Percentiles rank a stretch among this genome's conserved stretches.
Evolutionary conservation across 2,797 vertebrate species (phyloP).

Genomic region (Vultur gryphus): DNA sequence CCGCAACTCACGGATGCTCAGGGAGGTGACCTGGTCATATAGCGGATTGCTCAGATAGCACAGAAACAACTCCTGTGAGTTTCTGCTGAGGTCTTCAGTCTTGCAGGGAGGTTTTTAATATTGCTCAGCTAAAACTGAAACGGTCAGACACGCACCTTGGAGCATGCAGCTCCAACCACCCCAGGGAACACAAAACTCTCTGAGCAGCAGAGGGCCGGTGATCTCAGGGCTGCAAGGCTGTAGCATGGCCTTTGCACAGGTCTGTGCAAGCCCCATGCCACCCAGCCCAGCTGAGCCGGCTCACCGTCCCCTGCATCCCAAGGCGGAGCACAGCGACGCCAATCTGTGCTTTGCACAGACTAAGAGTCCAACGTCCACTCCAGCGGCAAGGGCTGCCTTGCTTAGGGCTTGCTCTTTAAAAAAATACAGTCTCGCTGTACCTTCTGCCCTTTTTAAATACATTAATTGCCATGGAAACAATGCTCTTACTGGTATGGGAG

Average conservation of each 20-base stretch:
- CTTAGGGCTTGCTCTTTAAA: not conserved
- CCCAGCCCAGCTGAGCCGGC: not conserved
- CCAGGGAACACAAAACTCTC: not conserved
- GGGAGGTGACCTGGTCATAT: not conserved
- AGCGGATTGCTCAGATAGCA: not conserved
- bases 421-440: not conserved
- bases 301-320: not conserved
- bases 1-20: not conserved
- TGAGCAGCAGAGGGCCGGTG: not conserved
- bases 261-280: not conserved
- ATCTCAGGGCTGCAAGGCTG: not conserved
- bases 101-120: not conserved
- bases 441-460: conserved; percentile 25
- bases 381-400: not conserved
- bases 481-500: not conserved
- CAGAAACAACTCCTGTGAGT: not conserved
- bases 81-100: not conserved
- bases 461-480: conserved; percentile 55
- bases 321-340: accelerated
- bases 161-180: not conserved
- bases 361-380: not conserved
- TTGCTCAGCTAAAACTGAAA: not conserved
- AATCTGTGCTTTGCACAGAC: not conserved
- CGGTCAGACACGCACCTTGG: accelerated
- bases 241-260: not conserved